These are phyloP conservation scores for Protosalanx chinensis DNA, from an alignment of 2,797 vertebrate species.

Conservation along the genomic window DNA sequence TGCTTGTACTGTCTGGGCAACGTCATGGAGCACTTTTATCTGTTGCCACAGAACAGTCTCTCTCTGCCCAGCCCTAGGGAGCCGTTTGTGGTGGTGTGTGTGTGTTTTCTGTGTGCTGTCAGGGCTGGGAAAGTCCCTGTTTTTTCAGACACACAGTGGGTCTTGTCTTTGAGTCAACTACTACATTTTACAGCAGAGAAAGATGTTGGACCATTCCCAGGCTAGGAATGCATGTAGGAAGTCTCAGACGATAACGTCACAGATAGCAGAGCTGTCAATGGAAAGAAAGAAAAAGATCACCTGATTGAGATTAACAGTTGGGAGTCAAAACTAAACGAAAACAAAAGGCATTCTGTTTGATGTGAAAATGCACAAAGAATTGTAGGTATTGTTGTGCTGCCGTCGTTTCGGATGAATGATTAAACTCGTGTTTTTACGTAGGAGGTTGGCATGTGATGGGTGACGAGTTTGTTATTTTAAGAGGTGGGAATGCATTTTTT, in stretches of 20 bases:
- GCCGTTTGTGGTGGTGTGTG: neutral
- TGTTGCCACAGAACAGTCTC: slow-evolving; percentile 37
- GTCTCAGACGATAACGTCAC: no score
- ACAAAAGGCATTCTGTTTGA: neutral
- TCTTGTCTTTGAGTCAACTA: slow-evolving; percentile 28
- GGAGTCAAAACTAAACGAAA: neutral
- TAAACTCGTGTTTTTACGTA: neutral
- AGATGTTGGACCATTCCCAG: slow-evolving; percentile 27
- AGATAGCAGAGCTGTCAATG: neutral
- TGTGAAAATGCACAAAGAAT: neutral
- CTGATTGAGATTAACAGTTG: neutral
- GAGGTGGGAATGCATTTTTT: neutral
- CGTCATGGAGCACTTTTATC: slow-evolving; percentile 62
- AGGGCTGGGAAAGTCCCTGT: slow-evolving; percentile 59
- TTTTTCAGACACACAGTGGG: slow-evolving; percentile 21
- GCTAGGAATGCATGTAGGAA: neutral
- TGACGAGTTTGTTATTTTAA: neutral
- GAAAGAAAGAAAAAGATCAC: neutral
- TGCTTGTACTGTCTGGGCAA: slow-evolving; percentile 60
- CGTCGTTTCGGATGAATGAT: neutral
- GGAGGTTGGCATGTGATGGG: no score
- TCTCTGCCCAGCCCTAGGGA: slow-evolving; percentile 32
- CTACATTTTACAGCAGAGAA: slow-evolving; percentile 30
- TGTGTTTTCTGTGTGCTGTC: slow-evolving; percentile 16
- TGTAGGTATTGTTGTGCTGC: neutral